Conservation (phyloP, 1,140 invertebrate genomes). For the Alviniconcha marisindica region DNA sequence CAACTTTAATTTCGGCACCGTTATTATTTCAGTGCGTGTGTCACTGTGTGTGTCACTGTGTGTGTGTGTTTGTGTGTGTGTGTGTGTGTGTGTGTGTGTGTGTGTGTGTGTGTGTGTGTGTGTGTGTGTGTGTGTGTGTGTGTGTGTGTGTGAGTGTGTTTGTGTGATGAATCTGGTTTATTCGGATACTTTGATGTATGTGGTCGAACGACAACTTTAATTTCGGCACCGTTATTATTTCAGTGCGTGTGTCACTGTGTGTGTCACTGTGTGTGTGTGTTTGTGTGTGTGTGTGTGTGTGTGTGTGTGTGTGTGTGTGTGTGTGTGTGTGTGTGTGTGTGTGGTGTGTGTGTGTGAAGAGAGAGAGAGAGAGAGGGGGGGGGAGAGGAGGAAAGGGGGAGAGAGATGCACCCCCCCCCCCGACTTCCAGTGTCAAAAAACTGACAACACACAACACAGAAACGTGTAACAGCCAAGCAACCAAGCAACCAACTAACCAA, state of each 20-base stretch:
- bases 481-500: too few relatives aligned
- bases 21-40: background rate
- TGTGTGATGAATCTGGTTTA: too few relatives aligned
- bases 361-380: background rate
- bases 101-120: background rate
- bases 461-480: too few relatives aligned
- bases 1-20: too few relatives aligned
- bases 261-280: background rate
- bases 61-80: conserved; percentile 19
- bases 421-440: too few relatives aligned
- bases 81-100: background rate
- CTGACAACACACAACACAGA: too few relatives aligned
- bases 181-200: too few relatives aligned
- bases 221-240: too few relatives aligned
- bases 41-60: conserved; percentile 9
- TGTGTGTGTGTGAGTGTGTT: background rate
- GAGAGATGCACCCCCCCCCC: background rate
- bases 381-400: background rate
- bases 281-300: background rate
- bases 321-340: too few relatives aligned
- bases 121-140: background rate
- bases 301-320: conserved; percentile 7
- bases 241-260: background rate
- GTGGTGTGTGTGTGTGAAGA: too few relatives aligned
- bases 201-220: too few relatives aligned